phyloP scores from a whole-genome alignment of 2,888 invertebrate species.

The Priocnemis perturbator region DNA sequence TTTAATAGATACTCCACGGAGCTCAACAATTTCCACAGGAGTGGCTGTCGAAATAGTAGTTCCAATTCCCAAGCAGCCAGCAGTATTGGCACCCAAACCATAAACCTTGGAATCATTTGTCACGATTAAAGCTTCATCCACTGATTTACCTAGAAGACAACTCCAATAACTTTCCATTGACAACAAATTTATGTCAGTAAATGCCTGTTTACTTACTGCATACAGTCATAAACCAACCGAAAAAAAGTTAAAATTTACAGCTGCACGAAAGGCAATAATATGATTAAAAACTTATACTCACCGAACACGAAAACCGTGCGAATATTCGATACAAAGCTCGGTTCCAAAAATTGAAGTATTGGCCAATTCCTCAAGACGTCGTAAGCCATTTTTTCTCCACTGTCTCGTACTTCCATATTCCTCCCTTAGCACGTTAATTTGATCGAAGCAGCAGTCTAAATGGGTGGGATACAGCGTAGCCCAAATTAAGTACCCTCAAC shows the following conservation, averaged over 20 bases:
- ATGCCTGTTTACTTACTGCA: too few species aligned
- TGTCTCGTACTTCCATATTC: too few species aligned
- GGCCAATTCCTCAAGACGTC: constrained; percentile 78
- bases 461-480: too few species aligned
- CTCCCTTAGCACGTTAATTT: too few species aligned
- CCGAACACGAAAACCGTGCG: constrained; percentile 78
- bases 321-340: constrained; percentile 76
- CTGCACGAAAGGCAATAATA: background rate
- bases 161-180: too few species aligned
- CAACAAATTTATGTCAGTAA: too few species aligned
- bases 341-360: constrained; percentile 77
- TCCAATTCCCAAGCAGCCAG: constrained; percentile 78
- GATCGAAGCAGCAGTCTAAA: too few species aligned
- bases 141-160: constrained; percentile 72
- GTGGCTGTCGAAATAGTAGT: constrained; percentile 76
- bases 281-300: constrained; percentile 51
- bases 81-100: constrained; percentile 78
- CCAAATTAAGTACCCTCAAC: too few species aligned
- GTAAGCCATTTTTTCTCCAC: constrained; percentile 62
- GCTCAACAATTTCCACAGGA: constrained; percentile 76
- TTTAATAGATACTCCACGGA: constrained; percentile 77
- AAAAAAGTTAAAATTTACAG: background rate
- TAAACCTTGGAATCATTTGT: constrained; percentile 78
- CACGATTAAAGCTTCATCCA: constrained; percentile 79
- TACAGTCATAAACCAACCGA: background rate